phyloP scores from a whole-genome alignment of 2,113 vertebrate species.

The Gobiocypris rarus region DNA sequence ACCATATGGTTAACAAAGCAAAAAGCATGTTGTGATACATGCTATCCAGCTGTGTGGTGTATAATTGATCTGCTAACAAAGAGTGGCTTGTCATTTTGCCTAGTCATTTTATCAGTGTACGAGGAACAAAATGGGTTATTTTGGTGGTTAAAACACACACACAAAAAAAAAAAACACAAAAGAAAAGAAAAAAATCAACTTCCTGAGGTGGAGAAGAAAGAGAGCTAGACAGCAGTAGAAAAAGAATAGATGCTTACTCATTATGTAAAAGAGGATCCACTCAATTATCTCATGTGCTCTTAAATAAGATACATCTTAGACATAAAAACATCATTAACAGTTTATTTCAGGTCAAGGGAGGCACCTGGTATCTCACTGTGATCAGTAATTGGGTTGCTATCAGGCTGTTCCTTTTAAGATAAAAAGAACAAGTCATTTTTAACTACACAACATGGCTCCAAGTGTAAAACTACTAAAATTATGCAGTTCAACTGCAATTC shows the following conservation, averaged over 20 bases:
- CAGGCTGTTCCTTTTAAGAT: constrained; percentile 12
- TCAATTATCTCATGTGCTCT: constrained; percentile 1
- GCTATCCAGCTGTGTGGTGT: constrained; percentile 14
- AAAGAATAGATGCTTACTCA: neutral
- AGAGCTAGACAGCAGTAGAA: neutral
- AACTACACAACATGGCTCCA: neutral
- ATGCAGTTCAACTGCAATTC: neutral
- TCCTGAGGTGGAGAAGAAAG: neutral
- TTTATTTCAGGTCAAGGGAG: constrained; percentile 34
- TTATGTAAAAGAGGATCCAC: neutral
- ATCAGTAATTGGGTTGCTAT: constrained; percentile 26
- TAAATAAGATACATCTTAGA: constrained; percentile 24
- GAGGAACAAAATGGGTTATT: no score
- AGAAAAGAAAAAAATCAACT: neutral
- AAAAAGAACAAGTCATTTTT: neutral
- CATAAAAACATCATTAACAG: constrained; percentile 30
- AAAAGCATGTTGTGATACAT: constrained; percentile 16
- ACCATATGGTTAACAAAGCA: neutral
- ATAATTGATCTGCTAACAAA: neutral
- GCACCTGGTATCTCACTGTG: constrained; percentile 7
- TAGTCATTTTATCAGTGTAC: neutral
- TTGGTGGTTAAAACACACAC: neutral
- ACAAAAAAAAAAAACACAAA: no score
- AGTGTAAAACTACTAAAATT: neutral
- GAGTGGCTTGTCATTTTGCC: neutral